Evolutionary conservation across 2,888 invertebrate species (phyloP).

Genomic region (Eugnorisma glareosa): DNA sequence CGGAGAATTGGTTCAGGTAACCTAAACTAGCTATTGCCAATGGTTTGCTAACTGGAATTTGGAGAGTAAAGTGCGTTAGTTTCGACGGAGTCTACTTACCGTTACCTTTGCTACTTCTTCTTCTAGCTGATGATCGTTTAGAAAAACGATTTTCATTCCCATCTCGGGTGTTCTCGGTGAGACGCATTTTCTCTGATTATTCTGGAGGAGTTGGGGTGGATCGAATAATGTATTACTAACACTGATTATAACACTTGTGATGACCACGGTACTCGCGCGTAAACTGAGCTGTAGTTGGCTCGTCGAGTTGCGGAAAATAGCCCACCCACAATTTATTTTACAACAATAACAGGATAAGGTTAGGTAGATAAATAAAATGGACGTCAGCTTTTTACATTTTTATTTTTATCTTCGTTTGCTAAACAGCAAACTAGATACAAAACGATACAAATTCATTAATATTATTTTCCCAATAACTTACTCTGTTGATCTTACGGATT

Average conservation of each 20-base stretch:
- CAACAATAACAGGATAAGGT: background rate
- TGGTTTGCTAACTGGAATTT: background rate
- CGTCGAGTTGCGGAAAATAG: conserved; percentile 12
- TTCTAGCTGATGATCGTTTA: conserved; percentile 7
- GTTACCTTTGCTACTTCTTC: conserved; percentile 2
- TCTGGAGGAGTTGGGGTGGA: background rate
- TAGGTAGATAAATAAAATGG: conserved; percentile 42
- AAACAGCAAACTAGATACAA: conserved; percentile 80
- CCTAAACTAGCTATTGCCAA: background rate
- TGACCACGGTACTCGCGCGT: background rate
- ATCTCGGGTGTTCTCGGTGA: conserved; percentile 1
- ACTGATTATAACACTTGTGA: background rate
- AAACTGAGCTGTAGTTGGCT: background rate
- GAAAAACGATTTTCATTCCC: background rate
- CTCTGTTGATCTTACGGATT: conserved; percentile 62
- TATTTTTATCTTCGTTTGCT: conserved; percentile 73
- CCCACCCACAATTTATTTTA: background rate
- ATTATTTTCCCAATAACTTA: conserved; percentile 70
- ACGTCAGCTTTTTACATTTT: conserved; percentile 53
- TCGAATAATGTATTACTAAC: conserved; percentile 1
- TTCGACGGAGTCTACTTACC: conserved; percentile 2
- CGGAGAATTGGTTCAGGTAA: background rate
- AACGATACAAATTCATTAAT: conserved; percentile 81
- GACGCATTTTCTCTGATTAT: background rate
- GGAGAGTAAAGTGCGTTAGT: background rate